Percentiles rank a stretch among this genome's conserved stretches.
Conservation (phyloP, 2,888 invertebrate genomes). For the Melipona beecheii region DNA sequence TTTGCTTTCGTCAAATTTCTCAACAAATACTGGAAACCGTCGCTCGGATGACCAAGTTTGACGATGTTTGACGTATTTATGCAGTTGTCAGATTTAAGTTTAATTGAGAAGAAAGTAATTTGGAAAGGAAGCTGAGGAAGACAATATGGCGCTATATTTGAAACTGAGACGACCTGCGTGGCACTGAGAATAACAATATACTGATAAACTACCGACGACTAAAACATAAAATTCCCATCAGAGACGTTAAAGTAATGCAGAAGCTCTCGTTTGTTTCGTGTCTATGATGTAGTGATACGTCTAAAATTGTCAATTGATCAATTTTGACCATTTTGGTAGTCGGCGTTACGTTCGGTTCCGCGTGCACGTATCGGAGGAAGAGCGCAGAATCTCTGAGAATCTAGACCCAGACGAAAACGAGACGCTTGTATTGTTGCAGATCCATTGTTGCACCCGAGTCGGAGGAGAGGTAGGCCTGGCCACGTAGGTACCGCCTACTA, state of each 20-base stretch:
- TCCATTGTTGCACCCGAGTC: conserved; percentile 76
- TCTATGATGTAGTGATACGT: no score
- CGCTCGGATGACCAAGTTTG: neutral
- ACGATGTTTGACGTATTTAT: conserved; percentile 41
- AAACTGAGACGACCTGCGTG: no score
- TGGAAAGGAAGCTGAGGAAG: no score
- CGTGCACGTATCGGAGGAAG: conserved; percentile 55
- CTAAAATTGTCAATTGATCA: no score
- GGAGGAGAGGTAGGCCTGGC: conserved; percentile 79
- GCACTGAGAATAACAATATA: no score
- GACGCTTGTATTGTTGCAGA: conserved; percentile 76
- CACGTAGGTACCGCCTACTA: conserved; percentile 80
- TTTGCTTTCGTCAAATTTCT: neutral
- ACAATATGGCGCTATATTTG: no score
- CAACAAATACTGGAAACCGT: neutral
- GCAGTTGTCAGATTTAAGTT: no score
- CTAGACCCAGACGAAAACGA: conserved; percentile 58
- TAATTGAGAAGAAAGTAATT: no score
- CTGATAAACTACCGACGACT: no score
- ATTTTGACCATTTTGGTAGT: neutral
- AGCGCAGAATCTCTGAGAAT: conserved; percentile 59
- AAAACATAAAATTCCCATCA: no score
- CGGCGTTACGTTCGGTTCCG: conserved; percentile 60
- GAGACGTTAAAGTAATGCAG: no score
- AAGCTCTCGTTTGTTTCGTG: no score